Base-by-base conservation (phyloP, 2,113 vertebrate genomes). In the Alaudala cheleensis region DNA sequence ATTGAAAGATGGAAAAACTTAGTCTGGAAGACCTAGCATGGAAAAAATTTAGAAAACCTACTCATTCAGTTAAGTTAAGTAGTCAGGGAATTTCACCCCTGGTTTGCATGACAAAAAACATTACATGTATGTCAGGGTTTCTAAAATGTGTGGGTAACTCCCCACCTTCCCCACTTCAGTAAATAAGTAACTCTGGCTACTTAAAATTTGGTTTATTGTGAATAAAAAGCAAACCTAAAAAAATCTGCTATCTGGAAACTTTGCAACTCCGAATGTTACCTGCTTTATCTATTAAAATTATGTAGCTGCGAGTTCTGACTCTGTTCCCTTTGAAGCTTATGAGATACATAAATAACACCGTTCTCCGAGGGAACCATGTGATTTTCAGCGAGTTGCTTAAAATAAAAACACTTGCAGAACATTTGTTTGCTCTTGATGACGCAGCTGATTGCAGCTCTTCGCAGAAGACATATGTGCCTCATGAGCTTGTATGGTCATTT, bases 321-420 rank as follows among this genome's bases (percentile, higher is more conserved):
- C 58, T n/a, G 37, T 78, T 95, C 65, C 72, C 86, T 93, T 95
- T 95, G 91, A 95, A 87, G 81, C 83, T 86, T 94, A 88, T 80
- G 86, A 94, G 64, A 62, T 80, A 73, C 69, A 81, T 94, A 95
- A 94, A 97, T 94, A 92, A 88, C 39, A 18, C 33, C 31, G 33
- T 47, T 44, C 78, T 92, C 70, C 0, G 0, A 78, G 91, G 70
- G 79, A 87, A 40, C 70, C 37, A 24, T 53, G 39, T 73, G 40
- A 90, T 73, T 88, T 86, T 88, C 60, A 83, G 74, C 22, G 34
- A 60, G 64, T 70, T 94, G 60, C 73, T 95, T 92, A 92, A 95
- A 96, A 96, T 80, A 94, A 88, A 95, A 92, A 83, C 62, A 92
- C 76, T 94, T 92, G 81, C 51, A 80, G 93, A 80, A 73, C 60